A percentile compares a stretch with the other conserved stretches of the same genome.
phyloP scores from a whole-genome alignment of 2,113 vertebrate species.

The Panthera uncia region DNA sequence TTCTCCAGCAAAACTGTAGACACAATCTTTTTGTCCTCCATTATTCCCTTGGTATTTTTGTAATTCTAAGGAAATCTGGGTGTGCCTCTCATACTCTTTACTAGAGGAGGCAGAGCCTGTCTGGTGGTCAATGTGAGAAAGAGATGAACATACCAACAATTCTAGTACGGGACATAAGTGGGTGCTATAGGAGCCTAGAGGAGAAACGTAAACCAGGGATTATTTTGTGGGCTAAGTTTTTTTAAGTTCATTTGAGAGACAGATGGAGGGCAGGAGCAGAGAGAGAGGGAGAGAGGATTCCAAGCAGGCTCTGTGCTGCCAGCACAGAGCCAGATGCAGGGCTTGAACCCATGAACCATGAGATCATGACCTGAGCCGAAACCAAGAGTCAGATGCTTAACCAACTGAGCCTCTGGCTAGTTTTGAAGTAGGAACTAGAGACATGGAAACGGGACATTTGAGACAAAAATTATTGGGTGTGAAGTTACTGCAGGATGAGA shows the following conservation, averaged over 20 bases:
- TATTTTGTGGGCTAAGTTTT: slow-evolving; percentile 1
- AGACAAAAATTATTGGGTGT: background rate
- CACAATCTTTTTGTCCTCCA: background rate
- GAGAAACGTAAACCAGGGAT: background rate
- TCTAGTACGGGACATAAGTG: background rate
- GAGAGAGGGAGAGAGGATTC: no score
- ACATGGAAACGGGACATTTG: background rate
- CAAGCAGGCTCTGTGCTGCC: no score
- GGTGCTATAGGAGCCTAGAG: background rate
- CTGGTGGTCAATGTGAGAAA: background rate
- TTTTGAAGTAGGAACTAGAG: slow-evolving; percentile 35
- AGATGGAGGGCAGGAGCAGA: no score
- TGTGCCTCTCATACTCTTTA: background rate
- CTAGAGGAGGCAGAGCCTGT: background rate
- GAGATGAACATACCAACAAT: background rate
- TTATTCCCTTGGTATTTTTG: background rate
- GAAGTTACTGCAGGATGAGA: background rate
- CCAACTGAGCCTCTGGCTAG: background rate
- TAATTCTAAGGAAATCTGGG: background rate
- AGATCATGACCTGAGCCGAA: no score
- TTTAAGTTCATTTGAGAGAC: no score
- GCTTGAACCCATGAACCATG: no score
- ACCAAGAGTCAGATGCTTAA: no score
- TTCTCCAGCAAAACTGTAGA: background rate
- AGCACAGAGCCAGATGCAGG: no score